Evolutionary conservation across 2,888 invertebrate genomes (phyloP), one percentile per base, ranked within the genome.

Genomic region (Odontomyia ornata): DNA sequence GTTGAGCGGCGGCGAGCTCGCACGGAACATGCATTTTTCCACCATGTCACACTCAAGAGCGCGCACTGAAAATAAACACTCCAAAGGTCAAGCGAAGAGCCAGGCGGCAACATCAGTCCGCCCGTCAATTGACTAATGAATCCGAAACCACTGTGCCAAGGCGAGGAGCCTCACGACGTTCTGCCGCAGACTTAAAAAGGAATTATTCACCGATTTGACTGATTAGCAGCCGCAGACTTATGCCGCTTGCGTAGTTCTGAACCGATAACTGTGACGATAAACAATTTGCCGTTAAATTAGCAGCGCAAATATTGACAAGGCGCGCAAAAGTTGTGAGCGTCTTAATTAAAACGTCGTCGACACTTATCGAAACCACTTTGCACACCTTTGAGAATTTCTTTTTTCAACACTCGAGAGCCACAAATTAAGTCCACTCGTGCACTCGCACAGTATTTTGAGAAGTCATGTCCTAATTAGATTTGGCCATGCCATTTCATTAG

Each of bases 11-110:
- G 9, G 36, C 36, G 36, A 36, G 36, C 36, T 36, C 5, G 36
- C 36, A 36, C 36, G 5, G 36, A 36, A 36, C 36, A 9, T 36
- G 36, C 36, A 36, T 36, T 36, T 36, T 36, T 36, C n/a, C 36
- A 36, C 9, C 3, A 9, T 36, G 36, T 3, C 36, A 36, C 36
- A 36, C 36, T 36, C 36, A 9, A 36, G n/a, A 36, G 64, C 64
- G 77, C 64, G 72, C 65, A 27, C 64, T 60, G 46, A 46, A 71
- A 57, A 25, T 76, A 57, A 60, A 57, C 77, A 52, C 52, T 73
- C 25, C 56, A 36, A 36, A 36, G 36, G 36, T 36, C 36, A 36
- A 36, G 36, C 36, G 9, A 36, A 5, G 5, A 5, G 36, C n/a
- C 36, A 36, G 47, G 13, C 27, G 73, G 47, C 30, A 7, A 30